Percentiles rank a stretch among this genome's conserved stretches.
Conservation (phyloP, 2,888 invertebrate species). For the Argynnis bischoffii region DNA sequence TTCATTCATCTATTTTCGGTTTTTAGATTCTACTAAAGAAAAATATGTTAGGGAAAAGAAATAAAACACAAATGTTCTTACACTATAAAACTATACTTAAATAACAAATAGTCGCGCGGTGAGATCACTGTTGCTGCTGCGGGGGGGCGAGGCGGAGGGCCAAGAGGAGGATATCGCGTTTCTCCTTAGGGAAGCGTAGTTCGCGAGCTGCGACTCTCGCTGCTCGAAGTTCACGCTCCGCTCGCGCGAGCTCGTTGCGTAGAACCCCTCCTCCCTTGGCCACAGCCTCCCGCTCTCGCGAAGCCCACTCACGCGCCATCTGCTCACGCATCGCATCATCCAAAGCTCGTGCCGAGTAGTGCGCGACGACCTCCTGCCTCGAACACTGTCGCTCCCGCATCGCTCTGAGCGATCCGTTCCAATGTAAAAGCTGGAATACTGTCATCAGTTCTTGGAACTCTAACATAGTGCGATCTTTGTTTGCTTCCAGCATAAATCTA, state of each 20-base stretch:
- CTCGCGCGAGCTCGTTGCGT: conserved; percentile 89
- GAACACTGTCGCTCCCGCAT: conserved; percentile 98
- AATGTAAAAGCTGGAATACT: conserved; percentile 97
- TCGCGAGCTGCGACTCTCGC: conserved; percentile 94
- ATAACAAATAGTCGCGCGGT: conserved; percentile 64
- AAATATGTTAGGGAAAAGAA: conserved; percentile 37
- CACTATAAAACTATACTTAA: conserved; percentile 71
- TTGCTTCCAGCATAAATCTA: conserved; percentile 89
- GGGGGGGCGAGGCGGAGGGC: conserved; percentile 90
- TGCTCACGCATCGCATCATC: conserved; percentile 98
- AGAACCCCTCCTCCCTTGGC: conserved; percentile 83
- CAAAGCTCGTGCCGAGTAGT: conserved; percentile 94
- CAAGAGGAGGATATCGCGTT: conserved; percentile 95
- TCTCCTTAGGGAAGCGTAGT: conserved; percentile 96
- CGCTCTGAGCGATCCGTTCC: conserved; percentile 97
- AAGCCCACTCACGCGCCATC: conserved; percentile 98
- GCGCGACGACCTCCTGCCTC: conserved; percentile 94
- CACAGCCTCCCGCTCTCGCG: conserved; percentile 78
- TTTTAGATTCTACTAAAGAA: background rate
- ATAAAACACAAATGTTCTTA: conserved; percentile 63
- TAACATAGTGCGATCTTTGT: conserved; percentile 96
- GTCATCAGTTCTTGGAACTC: conserved; percentile 99
- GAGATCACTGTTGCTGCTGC: conserved; percentile 76
- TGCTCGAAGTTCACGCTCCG: conserved; percentile 92
- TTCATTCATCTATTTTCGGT: no score